Conservation (phyloP, 2,797 vertebrate genomes). For the Graptemys geographica region DNA sequence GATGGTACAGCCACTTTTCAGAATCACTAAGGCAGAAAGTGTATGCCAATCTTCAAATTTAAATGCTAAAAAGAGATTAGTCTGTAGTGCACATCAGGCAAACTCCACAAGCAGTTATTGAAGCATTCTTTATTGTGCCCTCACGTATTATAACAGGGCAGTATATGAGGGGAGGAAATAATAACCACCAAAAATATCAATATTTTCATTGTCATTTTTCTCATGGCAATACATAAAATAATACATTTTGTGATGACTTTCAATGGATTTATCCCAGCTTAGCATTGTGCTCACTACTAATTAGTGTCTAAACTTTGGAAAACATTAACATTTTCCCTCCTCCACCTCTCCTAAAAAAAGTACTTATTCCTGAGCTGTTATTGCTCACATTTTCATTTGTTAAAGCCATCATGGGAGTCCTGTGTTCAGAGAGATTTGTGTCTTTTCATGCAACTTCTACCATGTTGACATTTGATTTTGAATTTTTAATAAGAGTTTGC, state of each 20-base stretch:
- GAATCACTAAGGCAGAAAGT: background rate
- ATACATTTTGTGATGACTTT: background rate
- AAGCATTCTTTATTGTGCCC: background rate
- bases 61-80: background rate
- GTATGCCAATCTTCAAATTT: background rate
- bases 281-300: background rate
- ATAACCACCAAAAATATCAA: background rate
- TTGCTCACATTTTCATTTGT: slow-evolving; percentile 30
- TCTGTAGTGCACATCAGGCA: background rate
- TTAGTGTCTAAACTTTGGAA: background rate
- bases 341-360: background rate
- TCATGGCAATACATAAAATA: background rate
- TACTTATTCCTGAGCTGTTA: background rate
- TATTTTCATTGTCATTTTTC: background rate
- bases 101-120: background rate
- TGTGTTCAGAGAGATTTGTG: background rate
- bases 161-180: fast-evolving
- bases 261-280: background rate
- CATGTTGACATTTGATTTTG: slow-evolving; percentile 53
- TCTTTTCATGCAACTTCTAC: slow-evolving; percentile 10
- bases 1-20: background rate
- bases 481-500: slow-evolving; percentile 64
- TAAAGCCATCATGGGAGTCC: background rate
- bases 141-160: background rate
- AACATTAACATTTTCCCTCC: background rate